Conservation (phyloP, 2,888 invertebrate genomes). For the Pediacus dermestoides region DNA sequence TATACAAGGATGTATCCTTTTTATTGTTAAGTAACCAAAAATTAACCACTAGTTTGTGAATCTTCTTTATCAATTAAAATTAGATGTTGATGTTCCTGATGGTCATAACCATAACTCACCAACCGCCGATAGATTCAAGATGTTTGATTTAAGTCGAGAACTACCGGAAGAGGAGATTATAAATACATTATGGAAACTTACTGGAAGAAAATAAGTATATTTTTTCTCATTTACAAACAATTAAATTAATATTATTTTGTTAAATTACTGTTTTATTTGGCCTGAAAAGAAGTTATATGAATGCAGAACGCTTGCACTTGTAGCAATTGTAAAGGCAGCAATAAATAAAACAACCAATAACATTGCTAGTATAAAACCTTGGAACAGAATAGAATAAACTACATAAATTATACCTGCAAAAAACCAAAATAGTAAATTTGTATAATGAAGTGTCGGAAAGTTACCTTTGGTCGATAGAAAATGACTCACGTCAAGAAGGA, state of each 20-base stretch:
- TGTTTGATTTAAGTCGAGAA: constrained; percentile 13
- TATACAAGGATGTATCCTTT: constrained; percentile 23
- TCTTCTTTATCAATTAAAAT: constrained; percentile 15
- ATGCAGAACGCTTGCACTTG: constrained; percentile 27
- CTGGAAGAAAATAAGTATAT: neutral
- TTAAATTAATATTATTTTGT: constrained; percentile 1
- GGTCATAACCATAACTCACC: too few species aligned
- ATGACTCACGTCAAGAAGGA: constrained; percentile 20
- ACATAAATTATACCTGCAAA: constrained; percentile 26
- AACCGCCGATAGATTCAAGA: constrained; percentile 7
- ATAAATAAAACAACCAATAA: constrained; percentile 25
- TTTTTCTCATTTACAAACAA: constrained; percentile 7
- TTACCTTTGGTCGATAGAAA: constrained; percentile 23
- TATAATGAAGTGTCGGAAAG: neutral
- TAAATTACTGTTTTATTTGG: neutral
- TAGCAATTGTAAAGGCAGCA: constrained; percentile 23
- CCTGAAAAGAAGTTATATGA: constrained; percentile 21
- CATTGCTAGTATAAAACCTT: constrained; percentile 24
- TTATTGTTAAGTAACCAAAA: too few species aligned
- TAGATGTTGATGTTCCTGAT: constrained; percentile 17
- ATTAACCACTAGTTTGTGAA: too few species aligned
- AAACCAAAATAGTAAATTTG: constrained; percentile 7
- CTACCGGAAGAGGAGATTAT: constrained; percentile 13
- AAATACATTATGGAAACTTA: constrained; percentile 11
- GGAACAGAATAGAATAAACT: constrained; percentile 25